Percentiles rank a stretch among this genome's conserved stretches.
Evolutionary conservation across 2,888 invertebrate species (phyloP).

Genomic region (Agonum fuliginosum): DNA sequence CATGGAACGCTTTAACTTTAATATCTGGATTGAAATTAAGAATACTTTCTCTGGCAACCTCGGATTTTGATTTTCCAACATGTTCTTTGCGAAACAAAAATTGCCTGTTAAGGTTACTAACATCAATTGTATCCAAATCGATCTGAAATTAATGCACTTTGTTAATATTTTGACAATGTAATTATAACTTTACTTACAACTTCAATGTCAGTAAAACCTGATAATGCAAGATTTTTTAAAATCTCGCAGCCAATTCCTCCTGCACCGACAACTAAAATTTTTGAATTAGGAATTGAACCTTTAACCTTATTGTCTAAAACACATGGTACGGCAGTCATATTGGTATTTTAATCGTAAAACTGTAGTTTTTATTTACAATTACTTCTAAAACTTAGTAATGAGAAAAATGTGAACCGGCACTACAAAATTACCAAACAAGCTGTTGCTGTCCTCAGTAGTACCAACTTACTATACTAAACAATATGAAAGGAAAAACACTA

Average conservation of each 20-base stretch:
- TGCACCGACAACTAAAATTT: constrained; percentile 93
- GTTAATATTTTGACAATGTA: not conserved
- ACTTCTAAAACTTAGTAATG: constrained; percentile 37
- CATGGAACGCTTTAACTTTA: constrained; percentile 92
- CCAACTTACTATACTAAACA: not conserved
- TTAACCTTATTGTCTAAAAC: constrained; percentile 80
- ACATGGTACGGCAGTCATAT: constrained; percentile 77
- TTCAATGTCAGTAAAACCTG: constrained; percentile 94
- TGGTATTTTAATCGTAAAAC: constrained; percentile 9
- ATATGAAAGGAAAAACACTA: no score
- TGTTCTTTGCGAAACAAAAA: constrained; percentile 99
- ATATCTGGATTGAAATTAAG: constrained; percentile 91
- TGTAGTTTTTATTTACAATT: constrained; percentile 15
- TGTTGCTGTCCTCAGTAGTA: constrained; percentile 5
- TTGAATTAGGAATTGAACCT: constrained; percentile 80
- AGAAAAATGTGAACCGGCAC: constrained; percentile 40
- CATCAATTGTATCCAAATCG: constrained; percentile 99
- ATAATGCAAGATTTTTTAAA: constrained; percentile 95
- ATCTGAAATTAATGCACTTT: constrained; percentile 80
- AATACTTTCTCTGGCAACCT: constrained; percentile 93
- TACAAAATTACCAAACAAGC: constrained; percentile 37
- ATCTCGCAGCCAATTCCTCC: constrained; percentile 99
- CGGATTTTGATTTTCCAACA: constrained; percentile 97
- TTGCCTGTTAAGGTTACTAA: constrained; percentile 98
- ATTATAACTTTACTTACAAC: constrained; percentile 81